phyloP scores from a whole-genome alignment of 2,888 invertebrate genomes.

The Chloroclystis v-ata region DNA sequence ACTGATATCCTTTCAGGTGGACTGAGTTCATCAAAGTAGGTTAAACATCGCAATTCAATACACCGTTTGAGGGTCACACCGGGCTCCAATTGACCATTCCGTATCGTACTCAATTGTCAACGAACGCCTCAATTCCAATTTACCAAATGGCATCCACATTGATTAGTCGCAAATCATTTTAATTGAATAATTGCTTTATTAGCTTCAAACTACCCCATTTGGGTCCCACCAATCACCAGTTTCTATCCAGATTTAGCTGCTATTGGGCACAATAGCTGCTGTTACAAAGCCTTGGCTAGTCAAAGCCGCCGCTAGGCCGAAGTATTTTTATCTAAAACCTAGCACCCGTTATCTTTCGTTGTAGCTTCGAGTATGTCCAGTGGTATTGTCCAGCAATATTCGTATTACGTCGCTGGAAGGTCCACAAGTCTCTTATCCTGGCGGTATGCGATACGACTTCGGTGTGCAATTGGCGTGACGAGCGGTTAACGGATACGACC shows the following conservation, averaged over 20 bases:
- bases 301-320: too few relatives aligned
- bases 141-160: background rate
- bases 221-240: background rate
- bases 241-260: conserved; percentile 1
- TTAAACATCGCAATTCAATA: background rate
- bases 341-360: too few relatives aligned
- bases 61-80: background rate
- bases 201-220: conserved; percentile 1
- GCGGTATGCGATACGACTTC: conserved; percentile 6
- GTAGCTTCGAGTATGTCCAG: too few relatives aligned
- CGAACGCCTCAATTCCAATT: background rate
- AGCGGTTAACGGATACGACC: conserved; percentile 26
- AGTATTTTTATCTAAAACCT: too few relatives aligned
- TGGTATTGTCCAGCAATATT: too few relatives aligned
- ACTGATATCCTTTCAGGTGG: background rate
- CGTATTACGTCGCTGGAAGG: background rate
- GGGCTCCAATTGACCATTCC: background rate
- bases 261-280: background rate
- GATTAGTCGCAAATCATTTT: background rate
- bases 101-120: background rate
- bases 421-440: conserved; percentile 1
- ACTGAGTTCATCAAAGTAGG: background rate
- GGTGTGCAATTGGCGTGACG: conserved; percentile 23
- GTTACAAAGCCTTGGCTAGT: background rate
- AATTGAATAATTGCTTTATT: conserved; percentile 1